Evolutionary conservation across 2,888 invertebrate species (phyloP), one percentile per base, ranked within the genome.

Genomic region (Bruchidius siliquastri): DNA sequence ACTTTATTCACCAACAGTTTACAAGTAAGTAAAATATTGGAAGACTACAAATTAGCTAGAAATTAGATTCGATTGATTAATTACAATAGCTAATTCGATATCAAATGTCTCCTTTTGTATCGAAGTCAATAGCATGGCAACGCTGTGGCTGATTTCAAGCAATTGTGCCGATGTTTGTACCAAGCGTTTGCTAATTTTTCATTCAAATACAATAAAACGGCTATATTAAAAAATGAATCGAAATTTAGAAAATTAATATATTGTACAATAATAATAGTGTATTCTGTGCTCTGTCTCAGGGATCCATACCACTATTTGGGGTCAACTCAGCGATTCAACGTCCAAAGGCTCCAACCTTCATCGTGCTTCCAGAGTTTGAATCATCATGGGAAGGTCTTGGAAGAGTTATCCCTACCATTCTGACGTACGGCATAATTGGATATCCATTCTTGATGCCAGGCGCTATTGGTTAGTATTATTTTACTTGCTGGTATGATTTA

Each of bases 401-500:
- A 76, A 90, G 92, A 10, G 92, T 98, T 0, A 93, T 98, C 80
- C 96, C 97, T 0, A 94, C 96, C 0, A 93, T 96, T 74, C 86
- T 97, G 22, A 94, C 93, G 0, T 94, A 97, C 79, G 97, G 97
- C 0, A 90, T 97, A 22, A 92, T 96, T 71, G 98, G 98, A 0
- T 98, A 94, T 86, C 97, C 97, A 0, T 97, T 97, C 81, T 90
- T 97, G 69, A 92, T 98, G 88, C 96, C 97, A 0, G 97, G 98
- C 0, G 94, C 97, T 3, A 95, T 98, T 0, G 49, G 49, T 49
- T 8, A 13, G 49, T 49, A 49, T 49, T 18, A n/a, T n/a, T n/a
- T n/a, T n/a, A 13, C 49, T 26, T 49, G 49, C 6, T 49, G 18
- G 3, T 49, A n/a, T 49, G 3, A 49, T 49, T 49, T 18, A 26